Conservation (phyloP, 2,888 invertebrate species). For the Dasysyrphus tricinctus region DNA sequence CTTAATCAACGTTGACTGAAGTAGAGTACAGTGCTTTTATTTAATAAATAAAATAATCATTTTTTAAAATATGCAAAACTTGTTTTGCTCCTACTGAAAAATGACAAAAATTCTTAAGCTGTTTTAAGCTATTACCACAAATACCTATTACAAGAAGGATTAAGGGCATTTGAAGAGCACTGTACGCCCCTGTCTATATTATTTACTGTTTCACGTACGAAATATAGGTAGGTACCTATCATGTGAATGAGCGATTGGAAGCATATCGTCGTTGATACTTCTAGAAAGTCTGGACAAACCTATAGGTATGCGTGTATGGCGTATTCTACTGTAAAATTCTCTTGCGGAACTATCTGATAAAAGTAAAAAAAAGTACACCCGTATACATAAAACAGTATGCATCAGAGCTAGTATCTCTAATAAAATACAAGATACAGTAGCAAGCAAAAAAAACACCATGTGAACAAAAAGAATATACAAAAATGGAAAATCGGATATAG, state of each 20-base stretch:
- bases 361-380: not conserved
- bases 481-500: conserved; percentile 18
- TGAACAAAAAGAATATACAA: conserved; percentile 42
- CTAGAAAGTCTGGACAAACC: conserved; percentile 38
- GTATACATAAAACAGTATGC: conserved; percentile 37
- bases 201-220: not conserved
- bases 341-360: conserved; percentile 55
- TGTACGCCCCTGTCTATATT: not conserved
- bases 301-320: conserved; percentile 4
- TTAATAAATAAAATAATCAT: too few relatives aligned
- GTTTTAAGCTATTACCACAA: too few relatives aligned
- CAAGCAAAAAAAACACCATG: conserved; percentile 36
- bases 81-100: too few relatives aligned
- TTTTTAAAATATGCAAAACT: too few relatives aligned
- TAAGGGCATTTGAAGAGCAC: not conserved
- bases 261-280: not conserved
- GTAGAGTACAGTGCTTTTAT: too few relatives aligned
- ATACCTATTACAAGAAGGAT: too few relatives aligned
- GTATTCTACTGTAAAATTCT: conserved; percentile 41
- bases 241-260: conserved; percentile 19
- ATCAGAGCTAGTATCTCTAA: conserved; percentile 36
- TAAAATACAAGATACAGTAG: conserved; percentile 43
- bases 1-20: too few relatives aligned
- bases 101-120: too few relatives aligned
- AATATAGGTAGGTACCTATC: not conserved